Evolutionary conservation across 2,888 invertebrate species (phyloP).

Genomic region (Clostera curtula): DNA sequence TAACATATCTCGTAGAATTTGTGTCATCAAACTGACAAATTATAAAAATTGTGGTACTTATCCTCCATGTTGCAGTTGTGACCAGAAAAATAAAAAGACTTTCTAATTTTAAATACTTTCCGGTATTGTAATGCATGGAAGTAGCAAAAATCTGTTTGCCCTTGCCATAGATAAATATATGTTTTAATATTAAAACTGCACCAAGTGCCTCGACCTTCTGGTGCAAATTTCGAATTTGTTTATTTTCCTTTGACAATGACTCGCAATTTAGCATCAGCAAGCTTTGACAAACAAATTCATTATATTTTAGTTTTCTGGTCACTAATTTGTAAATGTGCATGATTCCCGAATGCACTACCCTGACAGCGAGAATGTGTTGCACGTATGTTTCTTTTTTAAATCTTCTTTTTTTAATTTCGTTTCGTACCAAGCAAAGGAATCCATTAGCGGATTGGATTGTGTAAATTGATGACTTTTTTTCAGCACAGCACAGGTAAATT

Average conservation of each 20-base stretch:
- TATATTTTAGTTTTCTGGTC: slow-evolving; percentile 27
- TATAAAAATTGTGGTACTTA: slow-evolving; percentile 7
- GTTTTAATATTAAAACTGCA: too few species aligned
- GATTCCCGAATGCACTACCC: slow-evolving; percentile 68
- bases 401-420: slow-evolving; percentile 42
- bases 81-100: slow-evolving; percentile 14
- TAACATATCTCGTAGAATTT: background rate
- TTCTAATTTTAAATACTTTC: too few species aligned
- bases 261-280: too few species aligned
- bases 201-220: too few species aligned
- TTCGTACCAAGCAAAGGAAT: slow-evolving; percentile 51
- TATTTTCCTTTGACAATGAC: too few species aligned
- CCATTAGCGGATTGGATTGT: slow-evolving; percentile 62
- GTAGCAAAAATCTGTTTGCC: too few species aligned
- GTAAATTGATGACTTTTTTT: slow-evolving; percentile 39
- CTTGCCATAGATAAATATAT: too few species aligned
- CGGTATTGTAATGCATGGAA: too few species aligned
- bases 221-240: too few species aligned
- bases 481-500: slow-evolving; percentile 21
- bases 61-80: slow-evolving; percentile 14
- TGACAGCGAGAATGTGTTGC: slow-evolving; percentile 65
- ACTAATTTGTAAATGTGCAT: slow-evolving; percentile 59
- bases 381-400: slow-evolving; percentile 52
- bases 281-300: too few species aligned
- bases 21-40: background rate